Evolutionary conservation across 2,888 invertebrate species (phyloP).

Genomic region (Dryobota labecula): DNA sequence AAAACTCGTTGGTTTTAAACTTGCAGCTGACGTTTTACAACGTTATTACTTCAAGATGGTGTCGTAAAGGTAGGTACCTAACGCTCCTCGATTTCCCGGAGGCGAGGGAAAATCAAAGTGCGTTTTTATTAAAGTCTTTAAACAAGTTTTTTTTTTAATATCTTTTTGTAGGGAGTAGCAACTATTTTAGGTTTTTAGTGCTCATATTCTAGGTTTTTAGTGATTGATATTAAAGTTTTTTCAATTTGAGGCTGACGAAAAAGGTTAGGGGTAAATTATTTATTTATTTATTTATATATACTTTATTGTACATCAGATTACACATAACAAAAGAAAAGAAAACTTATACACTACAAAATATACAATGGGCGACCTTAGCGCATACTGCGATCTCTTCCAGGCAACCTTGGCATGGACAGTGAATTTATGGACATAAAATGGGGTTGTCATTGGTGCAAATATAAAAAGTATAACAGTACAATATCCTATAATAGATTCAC

Average conservation of each 20-base stretch:
- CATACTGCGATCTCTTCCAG: too few species aligned
- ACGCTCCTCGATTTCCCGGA: conserved; percentile 39
- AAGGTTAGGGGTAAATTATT: too few species aligned
- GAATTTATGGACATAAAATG: too few species aligned
- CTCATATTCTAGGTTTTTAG: conserved; percentile 2
- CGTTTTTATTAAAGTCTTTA: conserved; percentile 52
- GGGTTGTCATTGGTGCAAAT: too few species aligned
- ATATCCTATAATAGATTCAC: too few species aligned
- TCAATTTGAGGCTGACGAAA: conserved; percentile 3
- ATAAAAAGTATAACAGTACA: too few species aligned
- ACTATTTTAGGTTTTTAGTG: conserved; percentile 5
- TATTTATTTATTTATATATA: too few species aligned
- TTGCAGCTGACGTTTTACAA: conserved; percentile 59
- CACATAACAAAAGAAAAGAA: too few species aligned
- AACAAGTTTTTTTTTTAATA: conserved; percentile 59
- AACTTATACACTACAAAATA: too few species aligned
- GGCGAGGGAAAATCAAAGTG: conserved; percentile 40
- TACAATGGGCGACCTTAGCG: too few species aligned
- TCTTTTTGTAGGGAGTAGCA: conserved; percentile 19
- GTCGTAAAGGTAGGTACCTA: conserved; percentile 62
- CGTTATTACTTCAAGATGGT: conserved; percentile 48
- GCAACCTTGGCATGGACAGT: too few species aligned
- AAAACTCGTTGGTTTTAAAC: conserved; percentile 56
- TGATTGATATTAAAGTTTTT: conserved; percentile 22
- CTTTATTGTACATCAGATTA: too few species aligned